Evolutionary conservation across 1,140 invertebrate genomes (phyloP), one percentile per base, ranked within the genome.

Genomic region (Nasonia vitripennis): DNA sequence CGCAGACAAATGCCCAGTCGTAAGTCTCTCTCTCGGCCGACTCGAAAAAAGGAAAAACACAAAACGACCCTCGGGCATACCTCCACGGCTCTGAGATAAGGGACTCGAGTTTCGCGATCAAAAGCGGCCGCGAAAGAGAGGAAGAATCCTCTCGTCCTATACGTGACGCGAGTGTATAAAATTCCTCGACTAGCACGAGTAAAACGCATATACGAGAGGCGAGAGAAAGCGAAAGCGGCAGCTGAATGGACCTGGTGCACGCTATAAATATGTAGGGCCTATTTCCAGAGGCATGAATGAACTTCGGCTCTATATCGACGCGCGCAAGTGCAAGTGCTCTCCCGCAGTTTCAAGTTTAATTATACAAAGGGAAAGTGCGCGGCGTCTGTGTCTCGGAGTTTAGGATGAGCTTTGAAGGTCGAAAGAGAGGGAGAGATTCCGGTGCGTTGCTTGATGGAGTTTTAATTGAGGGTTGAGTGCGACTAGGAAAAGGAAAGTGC

Each of bases 231-330:
- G 41, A 51, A 23, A 17, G 34, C 37, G 48, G 34, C 67, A 48
- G 71, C 27, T 62, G 81, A 82, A 82, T 82, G 81, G 81, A 82
- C 81, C 34, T 23, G 62, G 73, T 17, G 71, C 48, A 71, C 23
- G 23, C 71, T 82, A 82, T 82, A 82, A 82, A 82, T 82, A 82
- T 71, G 14, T 37, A 73, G 79, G 51, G 9, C 48, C 68, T 75
- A 80, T 80, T 80, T 67, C 55, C 20, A 70, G 62, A 41, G 12
- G 31, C 27, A 75, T 82, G 81, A 82, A 82, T 82, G 81, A 75
- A 75, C 48, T 62, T 75, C 10, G 27, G 27, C 55, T 62, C n/a
- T n/a, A 62, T n/a, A 62, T 62, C 55, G 55, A 62, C 55, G 14
- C 55, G 14, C 20, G 7, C 17, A 17, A 62, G 55, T 17, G 55